Base-by-base conservation (phyloP, 1,140 invertebrate genomes). In the Achatina immaculata region DNA sequence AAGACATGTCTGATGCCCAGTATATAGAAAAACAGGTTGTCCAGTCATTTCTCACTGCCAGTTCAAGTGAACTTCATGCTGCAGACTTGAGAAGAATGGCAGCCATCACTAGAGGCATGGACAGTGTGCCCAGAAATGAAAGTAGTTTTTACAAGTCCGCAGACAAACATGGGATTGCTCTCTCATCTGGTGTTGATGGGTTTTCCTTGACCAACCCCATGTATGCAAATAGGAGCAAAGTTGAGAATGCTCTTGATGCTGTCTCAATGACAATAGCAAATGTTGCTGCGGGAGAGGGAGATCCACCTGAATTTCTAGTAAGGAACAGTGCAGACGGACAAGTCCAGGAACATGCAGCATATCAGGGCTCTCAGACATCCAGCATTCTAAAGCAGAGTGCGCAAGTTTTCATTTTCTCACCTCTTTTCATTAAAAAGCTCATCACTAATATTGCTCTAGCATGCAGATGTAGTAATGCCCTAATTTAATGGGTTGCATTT, bases 261-360 rank as follows among this genome's bases (percentile, higher is more conserved):
- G 34, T 74, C 3, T 9, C 72, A 4, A 74, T 74, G 72, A 74
- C 72, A 28, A 74, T 74, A 24, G 72, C 40, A 6, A 74, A 42
- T 74, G 72, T 74, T 38, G 72, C 72, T 24, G 72, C 72, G 16
- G 72, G 72, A 51, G 72, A 74, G 42, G 72, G 72, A 31, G 72
- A 74, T 24, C 72, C 42, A 21, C 72, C 72, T 4, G 6, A 28
- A 14, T 45, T 36, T 42, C 36, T n/a, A 36, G 9, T 11, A 65
- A 28, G 43, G 19, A 19, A 36, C 62, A 7, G 9, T 6, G 7
- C 62, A 11, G 7, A 65, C 62, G 9, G n/a, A 65, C 68, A 42
- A 24, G 34, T 11, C 11, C 14, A 42, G 40, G 68, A 71, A 24
- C 34, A 42, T 19, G 16, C 72, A 43, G 9, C 19, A 28, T 19